A percentile compares a stretch with the other conserved stretches of the same genome.
phyloP scores from a whole-genome alignment of 2,113 vertebrate species.

The Vireo altiloquus region DNA sequence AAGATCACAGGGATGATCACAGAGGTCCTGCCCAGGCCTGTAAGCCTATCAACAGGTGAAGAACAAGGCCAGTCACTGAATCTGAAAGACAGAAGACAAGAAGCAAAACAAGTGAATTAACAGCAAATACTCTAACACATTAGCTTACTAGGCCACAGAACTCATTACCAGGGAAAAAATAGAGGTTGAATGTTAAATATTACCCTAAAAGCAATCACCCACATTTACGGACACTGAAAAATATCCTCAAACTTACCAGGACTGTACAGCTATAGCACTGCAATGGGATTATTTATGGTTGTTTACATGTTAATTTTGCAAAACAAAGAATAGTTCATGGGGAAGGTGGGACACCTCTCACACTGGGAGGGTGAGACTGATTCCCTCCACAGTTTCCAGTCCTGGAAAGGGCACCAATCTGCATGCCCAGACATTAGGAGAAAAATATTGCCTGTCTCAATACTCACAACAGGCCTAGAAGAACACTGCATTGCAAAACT shows the following conservation, averaged over 20 bases:
- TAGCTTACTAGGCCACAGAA: background rate
- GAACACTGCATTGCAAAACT: background rate
- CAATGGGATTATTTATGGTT: background rate
- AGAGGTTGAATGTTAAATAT: slow-evolving; percentile 28
- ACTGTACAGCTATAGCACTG: background rate
- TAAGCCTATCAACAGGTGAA: background rate
- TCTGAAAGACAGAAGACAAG: slow-evolving; percentile 6
- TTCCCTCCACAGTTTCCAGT: background rate
- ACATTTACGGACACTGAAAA: slow-evolving; percentile 24
- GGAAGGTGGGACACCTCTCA: background rate
- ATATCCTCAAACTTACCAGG: background rate
- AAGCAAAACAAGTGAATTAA: slow-evolving; percentile 3
- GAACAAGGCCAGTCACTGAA: background rate
- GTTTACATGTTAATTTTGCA: background rate
- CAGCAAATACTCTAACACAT: background rate
- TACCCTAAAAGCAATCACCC: background rate
- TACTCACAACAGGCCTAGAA: background rate
- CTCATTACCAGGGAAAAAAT: slow-evolving; percentile 6
- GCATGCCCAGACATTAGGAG: background rate
- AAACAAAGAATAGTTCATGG: background rate
- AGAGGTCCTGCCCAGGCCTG: background rate
- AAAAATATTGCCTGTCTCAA: background rate
- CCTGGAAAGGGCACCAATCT: background rate
- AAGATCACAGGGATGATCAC: background rate
- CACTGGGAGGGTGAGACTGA: background rate